Evolutionary conservation across 2,113 vertebrate genomes (phyloP), one percentile per base, ranked within the genome.

Genomic region (Illadopsis cleaveri): DNA sequence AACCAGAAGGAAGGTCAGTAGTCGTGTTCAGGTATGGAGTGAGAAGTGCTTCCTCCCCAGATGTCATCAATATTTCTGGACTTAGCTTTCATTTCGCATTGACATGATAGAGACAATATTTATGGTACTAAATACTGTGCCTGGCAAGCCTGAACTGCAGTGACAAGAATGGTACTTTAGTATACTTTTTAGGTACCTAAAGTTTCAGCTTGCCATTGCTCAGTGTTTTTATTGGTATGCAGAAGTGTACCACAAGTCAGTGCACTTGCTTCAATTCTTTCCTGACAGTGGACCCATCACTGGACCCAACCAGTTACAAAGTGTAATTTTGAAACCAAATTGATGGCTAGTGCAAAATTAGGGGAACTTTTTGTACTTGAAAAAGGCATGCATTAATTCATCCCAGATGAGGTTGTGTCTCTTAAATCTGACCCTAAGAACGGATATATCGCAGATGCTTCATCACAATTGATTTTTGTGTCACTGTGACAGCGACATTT

Each of bases 401-500:
- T 73, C 27, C 77, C 31, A 40, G 16, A 61, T 81, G 56, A 71
- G 18, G 10, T n/a, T 64, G 2, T 42, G 24, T 50, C 12, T 90
- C 48, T 81, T 48, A 75, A 66, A 54, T 50, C 56, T 89, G 60
- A 78, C 31, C 15, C 38, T 75, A 40, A 44, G 24, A 62, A 64
- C n/a, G 81, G 24, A 42, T 35, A 79, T 35, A 44, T 35, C 3
- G 4, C 19, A 75, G 35, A 81, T 60, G 31, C 45, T 96, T 90
- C 50, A 65, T 76, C 84, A 80, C 58, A 90, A 84, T 31, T 93
- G 61, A 82, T 97, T 94, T 92, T 92, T 60, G 31, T 82, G 72
- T 71, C 73, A 47, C 65, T 13, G 65, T 96, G 87, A 95, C 81
- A 92, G 50, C 82, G 79, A 95, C 79, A 94, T 80, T 93, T 97